Conservation (phyloP, 2,797 vertebrate genomes). For the Dromococcyx pavoninus region DNA sequence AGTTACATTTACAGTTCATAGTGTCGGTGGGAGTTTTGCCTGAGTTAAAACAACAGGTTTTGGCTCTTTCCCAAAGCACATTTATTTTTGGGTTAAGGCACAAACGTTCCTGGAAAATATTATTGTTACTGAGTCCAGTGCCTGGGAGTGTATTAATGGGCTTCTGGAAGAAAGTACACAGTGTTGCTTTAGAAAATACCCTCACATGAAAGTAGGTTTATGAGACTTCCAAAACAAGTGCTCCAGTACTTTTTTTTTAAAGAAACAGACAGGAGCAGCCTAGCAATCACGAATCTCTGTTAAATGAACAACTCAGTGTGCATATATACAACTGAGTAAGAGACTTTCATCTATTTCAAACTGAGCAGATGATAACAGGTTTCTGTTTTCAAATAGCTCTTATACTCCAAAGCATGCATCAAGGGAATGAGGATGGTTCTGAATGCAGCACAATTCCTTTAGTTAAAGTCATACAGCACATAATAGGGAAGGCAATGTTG, state of each 20-base stretch:
- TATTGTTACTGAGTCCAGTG: constrained; percentile 53
- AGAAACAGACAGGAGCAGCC: not conserved
- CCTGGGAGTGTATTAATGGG: not conserved
- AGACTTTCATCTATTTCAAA: not conserved
- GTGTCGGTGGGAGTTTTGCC: constrained; percentile 8
- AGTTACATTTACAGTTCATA: not conserved
- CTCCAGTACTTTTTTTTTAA: not conserved
- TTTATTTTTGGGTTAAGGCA: constrained; percentile 56
- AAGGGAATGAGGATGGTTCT: not conserved
- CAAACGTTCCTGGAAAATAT: constrained; percentile 62
- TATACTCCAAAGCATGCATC: rapidly evolving
- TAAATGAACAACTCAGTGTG: not conserved
- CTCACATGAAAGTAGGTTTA: constrained; percentile 7
- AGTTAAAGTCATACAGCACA: not conserved
- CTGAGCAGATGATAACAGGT: not conserved
- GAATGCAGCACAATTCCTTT: not conserved
- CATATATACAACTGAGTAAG: not conserved
- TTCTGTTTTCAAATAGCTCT: not conserved
- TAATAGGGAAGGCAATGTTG: not conserved
- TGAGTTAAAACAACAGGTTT: not conserved
- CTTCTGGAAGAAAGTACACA: constrained; percentile 43
- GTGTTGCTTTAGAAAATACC: constrained; percentile 50
- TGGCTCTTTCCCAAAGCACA: constrained; percentile 48
- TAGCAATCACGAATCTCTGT: not conserved
- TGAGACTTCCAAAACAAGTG: constrained; percentile 29